phyloP scores from a whole-genome alignment of 1,140 invertebrate species.

The Acromyrmex charruanus region DNA sequence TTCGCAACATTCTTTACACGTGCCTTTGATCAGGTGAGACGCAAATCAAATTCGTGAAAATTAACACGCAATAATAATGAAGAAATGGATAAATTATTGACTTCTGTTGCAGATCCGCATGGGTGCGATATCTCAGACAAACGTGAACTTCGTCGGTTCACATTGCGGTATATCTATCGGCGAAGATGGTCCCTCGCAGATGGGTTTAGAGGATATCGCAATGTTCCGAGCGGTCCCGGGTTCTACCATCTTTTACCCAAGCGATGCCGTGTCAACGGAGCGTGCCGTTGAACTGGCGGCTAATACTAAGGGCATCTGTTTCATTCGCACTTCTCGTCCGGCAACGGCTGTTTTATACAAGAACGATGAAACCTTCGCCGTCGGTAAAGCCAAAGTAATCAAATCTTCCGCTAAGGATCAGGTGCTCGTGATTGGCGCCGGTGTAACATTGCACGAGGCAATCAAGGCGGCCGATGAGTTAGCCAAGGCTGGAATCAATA shows the following conservation, averaged over 20 bases:
- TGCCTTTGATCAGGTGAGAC: slow-evolving; percentile 95
- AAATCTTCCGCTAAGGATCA: slow-evolving; percentile 91
- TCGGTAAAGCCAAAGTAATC: slow-evolving; percentile 94
- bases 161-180: slow-evolving; percentile 98
- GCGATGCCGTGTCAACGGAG: slow-evolving; percentile 97
- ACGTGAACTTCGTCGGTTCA: slow-evolving; percentile 98
- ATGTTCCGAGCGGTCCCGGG: slow-evolving; percentile 97
- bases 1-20: slow-evolving; percentile 99
- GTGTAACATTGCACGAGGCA: slow-evolving; percentile 97
- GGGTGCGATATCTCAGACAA: slow-evolving; percentile 99
- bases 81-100: slow-evolving; percentile 41
- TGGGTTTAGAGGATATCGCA: slow-evolving; percentile 99
- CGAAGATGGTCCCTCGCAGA: slow-evolving; percentile 99
- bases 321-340: slow-evolving; percentile 98
- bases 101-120: slow-evolving; percentile 93
- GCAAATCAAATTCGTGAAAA: not conserved
- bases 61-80: not conserved
- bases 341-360: slow-evolving; percentile 95
- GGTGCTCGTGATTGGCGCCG: slow-evolving; percentile 95
- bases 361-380: slow-evolving; percentile 94
- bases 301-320: slow-evolving; percentile 98
- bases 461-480: slow-evolving; percentile 94
- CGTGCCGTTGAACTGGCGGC: slow-evolving; percentile 98
- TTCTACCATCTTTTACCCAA: slow-evolving; percentile 98
- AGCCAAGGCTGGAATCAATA: slow-evolving; percentile 89